Percentiles rank a stretch among this genome's conserved stretches.
Conservation (phyloP, 2,113 vertebrate genomes). For the Phoxinus phoxinus region DNA sequence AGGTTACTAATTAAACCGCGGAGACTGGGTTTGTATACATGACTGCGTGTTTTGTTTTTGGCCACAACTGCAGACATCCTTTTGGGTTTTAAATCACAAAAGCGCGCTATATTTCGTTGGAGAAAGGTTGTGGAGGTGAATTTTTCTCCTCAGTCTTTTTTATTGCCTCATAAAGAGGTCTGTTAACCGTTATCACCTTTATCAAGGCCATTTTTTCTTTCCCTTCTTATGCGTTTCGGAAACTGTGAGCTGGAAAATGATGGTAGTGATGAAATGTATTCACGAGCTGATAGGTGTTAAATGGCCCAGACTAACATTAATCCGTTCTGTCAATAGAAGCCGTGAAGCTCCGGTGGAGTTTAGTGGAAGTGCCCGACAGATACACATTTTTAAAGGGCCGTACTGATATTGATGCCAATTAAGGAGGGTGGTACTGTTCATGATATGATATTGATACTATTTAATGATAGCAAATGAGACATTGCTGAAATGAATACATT, state of each 20-base stretch:
- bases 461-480: not conserved
- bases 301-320: constrained; percentile 64
- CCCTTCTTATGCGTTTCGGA: not conserved
- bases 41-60: not conserved
- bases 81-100: not conserved
- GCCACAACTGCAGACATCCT: not conserved
- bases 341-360: constrained; percentile 49
- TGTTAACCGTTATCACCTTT: not conserved
- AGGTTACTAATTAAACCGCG: not conserved
- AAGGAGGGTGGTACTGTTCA: not conserved
- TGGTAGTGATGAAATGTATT: constrained; percentile 51
- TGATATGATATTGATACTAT: not conserved
- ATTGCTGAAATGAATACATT: not conserved
- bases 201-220: not conserved
- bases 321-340: constrained; percentile 69
- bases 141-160: not conserved
- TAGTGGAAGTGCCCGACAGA: too few species aligned
- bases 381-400: not conserved
- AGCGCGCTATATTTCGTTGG: not conserved
- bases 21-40: not conserved
- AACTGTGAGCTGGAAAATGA: not conserved
- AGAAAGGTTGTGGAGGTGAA: not conserved
- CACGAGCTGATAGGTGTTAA: constrained; percentile 61
- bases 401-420: not conserved
- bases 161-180: not conserved